Base-by-base conservation (phyloP, 1,140 invertebrate genomes). In the Uloborus diversus region DNA sequence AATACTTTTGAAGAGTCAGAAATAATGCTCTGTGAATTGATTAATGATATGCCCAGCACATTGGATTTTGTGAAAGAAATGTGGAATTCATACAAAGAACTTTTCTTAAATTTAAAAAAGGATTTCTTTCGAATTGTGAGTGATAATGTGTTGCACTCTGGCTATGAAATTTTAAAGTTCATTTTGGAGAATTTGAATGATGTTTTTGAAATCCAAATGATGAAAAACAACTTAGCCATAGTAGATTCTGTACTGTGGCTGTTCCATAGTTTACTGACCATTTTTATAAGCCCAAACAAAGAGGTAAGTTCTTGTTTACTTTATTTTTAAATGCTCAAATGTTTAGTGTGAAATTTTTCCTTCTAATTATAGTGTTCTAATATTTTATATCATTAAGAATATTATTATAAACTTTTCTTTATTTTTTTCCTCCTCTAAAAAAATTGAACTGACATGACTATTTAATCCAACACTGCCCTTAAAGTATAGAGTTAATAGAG, bases 161-260 rank as follows among this genome's bases (percentile, higher is more conserved):
- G 71, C 17, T 75, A 75, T 51, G 25, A 64, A 28, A 13, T 75
- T 7, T 64, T 75, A 61, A 64, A 64, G 9, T 13, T 35, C 7
- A 35, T 75, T 27, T 47, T 75, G 13, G 42, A 75, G 64, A 75
- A 75, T 53, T 51, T 75, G 42, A 51, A 33, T 75, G 28, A 14
- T 27, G 33, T 75, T 25, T 64, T 75, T 13, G 35, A 23, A 27
- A 1, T 64, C 17, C 25, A 75, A 51, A 35, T 27, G 33, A 25
- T 75, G 33, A 7, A 7, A n/a, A 37, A 64, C 27, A 64, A 53
- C 20, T 14, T 25, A 23, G 71, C 47, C 47, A 47, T 64, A 5
- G 42, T 23, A 33, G 57, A 75, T 32, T 25, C 51, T 51, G 9
- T 75, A 1, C 27, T 75, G 7, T 27, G 49, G 4, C 20, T 75